These are phyloP conservation scores for Marmota flaviventris DNA, from an alignment of 2,113 vertebrate genomes.

Conservation along the genomic window DNA sequence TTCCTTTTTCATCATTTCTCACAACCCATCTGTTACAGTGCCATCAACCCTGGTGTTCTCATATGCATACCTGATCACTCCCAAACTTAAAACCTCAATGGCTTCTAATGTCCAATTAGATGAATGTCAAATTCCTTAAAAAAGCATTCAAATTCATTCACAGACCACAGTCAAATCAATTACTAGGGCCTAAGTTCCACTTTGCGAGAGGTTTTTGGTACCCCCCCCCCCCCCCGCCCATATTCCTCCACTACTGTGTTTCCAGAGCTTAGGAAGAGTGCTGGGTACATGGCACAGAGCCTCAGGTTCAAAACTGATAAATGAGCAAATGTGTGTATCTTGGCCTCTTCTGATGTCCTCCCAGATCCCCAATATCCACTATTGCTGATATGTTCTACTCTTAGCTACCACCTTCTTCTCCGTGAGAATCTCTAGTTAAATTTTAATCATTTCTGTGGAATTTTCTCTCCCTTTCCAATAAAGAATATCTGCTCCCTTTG, in stretches of 20 bases:
- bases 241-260: not conserved
- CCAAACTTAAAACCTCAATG: not conserved
- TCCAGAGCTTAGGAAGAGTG: not conserved
- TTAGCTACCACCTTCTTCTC: not conserved
- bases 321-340: not conserved
- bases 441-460: not conserved
- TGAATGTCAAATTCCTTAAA: not conserved
- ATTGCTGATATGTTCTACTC: not conserved
- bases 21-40: conserved; percentile 10
- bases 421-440: not conserved
- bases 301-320: not conserved
- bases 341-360: not conserved
- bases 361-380: not conserved
- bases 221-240: too few relatives aligned
- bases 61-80: not conserved
- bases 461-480: not conserved
- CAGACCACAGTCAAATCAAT: not conserved
- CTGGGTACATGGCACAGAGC: not conserved
- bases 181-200: not conserved
- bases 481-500: not conserved
- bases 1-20: not conserved
- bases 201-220: not conserved
- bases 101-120: not conserved
- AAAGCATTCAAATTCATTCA: not conserved
- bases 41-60: not conserved